A percentile compares a stretch with the other conserved stretches of the same genome.
phyloP scores from a whole-genome alignment of 2,888 invertebrate genomes.

The Drosophila melanocephala region DNA sequence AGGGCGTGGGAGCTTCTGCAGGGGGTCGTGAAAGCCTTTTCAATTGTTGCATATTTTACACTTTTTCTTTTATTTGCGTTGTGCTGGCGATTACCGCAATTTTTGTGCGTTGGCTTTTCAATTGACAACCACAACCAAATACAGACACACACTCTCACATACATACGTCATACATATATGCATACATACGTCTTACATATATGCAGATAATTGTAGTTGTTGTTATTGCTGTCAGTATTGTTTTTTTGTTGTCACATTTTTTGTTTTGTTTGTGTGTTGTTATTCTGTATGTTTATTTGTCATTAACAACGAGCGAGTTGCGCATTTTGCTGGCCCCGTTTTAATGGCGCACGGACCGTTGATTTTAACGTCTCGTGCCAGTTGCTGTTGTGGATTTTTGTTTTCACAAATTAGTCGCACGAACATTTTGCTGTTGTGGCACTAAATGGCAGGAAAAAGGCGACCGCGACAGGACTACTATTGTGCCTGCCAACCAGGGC shows the following conservation, averaged over 20 bases:
- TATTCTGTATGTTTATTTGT: constrained; percentile 60
- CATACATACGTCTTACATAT: constrained; percentile 2
- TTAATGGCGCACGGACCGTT: constrained; percentile 69
- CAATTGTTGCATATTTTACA: constrained; percentile 77
- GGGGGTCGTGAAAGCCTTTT: constrained; percentile 63
- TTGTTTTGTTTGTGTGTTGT: constrained; percentile 25
- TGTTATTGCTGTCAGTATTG: constrained; percentile 15
- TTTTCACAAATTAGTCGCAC: constrained; percentile 78
- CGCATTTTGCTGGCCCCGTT: constrained; percentile 66
- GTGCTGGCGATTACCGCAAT: constrained; percentile 37
- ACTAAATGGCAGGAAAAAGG: constrained; percentile 65
- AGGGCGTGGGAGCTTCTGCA: background rate
- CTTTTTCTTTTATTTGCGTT: constrained; percentile 63
- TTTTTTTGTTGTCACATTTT: constrained; percentile 24
- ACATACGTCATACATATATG: constrained; percentile 3
- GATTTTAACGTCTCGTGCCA: constrained; percentile 72
- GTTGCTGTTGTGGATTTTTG: constrained; percentile 41
- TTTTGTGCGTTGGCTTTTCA: constrained; percentile 33
- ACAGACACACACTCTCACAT: background rate
- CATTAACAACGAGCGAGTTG: constrained; percentile 67
- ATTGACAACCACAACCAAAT: constrained; percentile 12
- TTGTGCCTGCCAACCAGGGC: constrained; percentile 2
- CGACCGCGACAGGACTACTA: constrained; percentile 43
- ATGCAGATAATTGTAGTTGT: constrained; percentile 10
- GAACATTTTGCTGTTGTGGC: constrained; percentile 73